A percentile compares a stretch with the other conserved stretches of the same genome.
phyloP scores from a whole-genome alignment of 1,140 invertebrate genomes.

The Nautilus pompilius region DNA sequence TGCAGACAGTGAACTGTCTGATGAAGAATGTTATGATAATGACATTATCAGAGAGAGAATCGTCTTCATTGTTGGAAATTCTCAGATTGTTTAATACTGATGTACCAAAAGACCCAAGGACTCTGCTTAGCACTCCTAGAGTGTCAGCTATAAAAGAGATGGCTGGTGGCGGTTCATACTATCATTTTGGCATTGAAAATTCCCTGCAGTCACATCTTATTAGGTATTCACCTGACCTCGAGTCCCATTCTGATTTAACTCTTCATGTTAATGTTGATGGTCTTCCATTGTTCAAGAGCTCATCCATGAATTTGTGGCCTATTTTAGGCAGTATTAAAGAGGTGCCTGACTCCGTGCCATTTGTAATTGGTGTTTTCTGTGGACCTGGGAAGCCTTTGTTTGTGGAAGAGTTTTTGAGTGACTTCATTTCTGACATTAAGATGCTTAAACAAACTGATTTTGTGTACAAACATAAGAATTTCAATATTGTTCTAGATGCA shows the following conservation, averaged over 20 bases:
- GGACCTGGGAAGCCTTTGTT: conserved; percentile 35
- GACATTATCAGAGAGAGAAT: no score
- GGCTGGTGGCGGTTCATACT: background rate
- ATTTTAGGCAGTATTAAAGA: conserved; percentile 22
- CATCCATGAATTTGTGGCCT: conserved; percentile 17
- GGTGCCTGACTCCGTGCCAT: background rate
- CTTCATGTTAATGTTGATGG: conserved; percentile 9
- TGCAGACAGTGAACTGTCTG: no score
- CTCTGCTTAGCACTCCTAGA: conserved; percentile 3
- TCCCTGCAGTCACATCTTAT: background rate
- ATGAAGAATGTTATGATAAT: no score
- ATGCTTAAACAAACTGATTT: conserved; percentile 6
- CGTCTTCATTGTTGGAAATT: no score
- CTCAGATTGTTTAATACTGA: no score
- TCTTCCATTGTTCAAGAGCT: conserved; percentile 13
- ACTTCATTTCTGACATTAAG: conserved; percentile 34
- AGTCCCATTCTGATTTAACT: background rate
- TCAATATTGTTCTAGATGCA: conserved; percentile 22
- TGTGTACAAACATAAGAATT: conserved; percentile 8
- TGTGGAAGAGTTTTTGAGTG: conserved; percentile 20
- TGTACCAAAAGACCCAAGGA: conserved; percentile 4
- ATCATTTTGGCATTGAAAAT: conserved; percentile 3
- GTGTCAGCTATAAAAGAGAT: background rate
- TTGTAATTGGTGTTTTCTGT: conserved; percentile 26
- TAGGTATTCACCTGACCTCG: no score